Conservation (phyloP, 2,113 vertebrate genomes). For the Neogale vison region DNA sequence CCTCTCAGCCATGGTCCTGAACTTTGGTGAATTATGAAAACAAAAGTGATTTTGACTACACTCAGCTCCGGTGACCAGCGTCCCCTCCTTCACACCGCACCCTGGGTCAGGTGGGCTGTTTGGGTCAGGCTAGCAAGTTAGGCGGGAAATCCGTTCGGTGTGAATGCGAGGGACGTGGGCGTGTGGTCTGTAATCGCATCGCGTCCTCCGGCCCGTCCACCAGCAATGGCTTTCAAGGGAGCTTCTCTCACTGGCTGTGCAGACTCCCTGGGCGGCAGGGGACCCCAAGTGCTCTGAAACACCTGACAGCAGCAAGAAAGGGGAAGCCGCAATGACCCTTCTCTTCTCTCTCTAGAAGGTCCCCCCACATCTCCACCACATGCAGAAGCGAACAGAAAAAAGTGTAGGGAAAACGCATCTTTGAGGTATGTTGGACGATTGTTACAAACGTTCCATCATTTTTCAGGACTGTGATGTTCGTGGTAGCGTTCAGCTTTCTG, state of each 20-base stretch:
- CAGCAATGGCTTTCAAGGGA: neutral
- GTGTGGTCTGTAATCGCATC: too few relatives aligned
- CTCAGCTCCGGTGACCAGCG: neutral
- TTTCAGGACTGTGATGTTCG: neutral
- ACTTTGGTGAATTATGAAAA: neutral
- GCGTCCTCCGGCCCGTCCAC: neutral
- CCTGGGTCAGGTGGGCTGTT: neutral
- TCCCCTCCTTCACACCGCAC: neutral
- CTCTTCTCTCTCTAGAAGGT: neutral
- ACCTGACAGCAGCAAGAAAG: neutral
- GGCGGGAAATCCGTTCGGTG: neutral
- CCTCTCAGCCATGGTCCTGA: neutral
- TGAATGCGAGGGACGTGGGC: neutral
- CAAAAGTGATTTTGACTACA: neutral
- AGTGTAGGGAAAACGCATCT: neutral
- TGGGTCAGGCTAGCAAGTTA: neutral
- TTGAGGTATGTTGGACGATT: neutral
- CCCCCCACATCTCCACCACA: neutral
- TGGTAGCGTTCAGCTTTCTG: neutral
- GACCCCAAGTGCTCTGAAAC: neutral
- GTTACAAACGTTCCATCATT: neutral
- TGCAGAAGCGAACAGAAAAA: neutral
- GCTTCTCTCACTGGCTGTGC: too few relatives aligned
- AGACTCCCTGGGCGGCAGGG: neutral
- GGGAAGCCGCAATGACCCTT: neutral